phyloP scores from a whole-genome alignment of 2,797 vertebrate genomes.

The Clarias laeviceps region DNA sequence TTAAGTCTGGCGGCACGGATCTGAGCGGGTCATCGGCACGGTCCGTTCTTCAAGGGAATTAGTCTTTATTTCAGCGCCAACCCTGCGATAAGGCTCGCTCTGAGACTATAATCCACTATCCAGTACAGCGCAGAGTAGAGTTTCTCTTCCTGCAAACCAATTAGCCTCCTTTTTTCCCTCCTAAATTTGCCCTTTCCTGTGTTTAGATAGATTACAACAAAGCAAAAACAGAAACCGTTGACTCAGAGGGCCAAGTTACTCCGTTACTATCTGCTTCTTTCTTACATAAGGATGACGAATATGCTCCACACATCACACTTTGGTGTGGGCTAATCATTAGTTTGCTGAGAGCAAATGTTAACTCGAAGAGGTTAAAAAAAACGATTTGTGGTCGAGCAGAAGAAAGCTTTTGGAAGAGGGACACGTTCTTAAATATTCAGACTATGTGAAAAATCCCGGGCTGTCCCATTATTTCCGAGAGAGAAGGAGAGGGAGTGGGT shows the following conservation, averaged over 20 bases:
- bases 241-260: constrained; percentile 48
- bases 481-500: constrained; percentile 20
- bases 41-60: constrained; percentile 28
- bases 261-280: constrained; percentile 48
- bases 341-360: neutral
- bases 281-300: constrained; percentile 28
- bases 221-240: neutral
- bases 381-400: neutral
- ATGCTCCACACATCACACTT: neutral
- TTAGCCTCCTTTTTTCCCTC: constrained; percentile 36
- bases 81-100: constrained; percentile 17
- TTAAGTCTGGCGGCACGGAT: constrained; percentile 1
- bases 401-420: neutral
- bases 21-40: constrained; percentile 8
- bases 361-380: neutral
- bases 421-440: constrained; percentile 9
- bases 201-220: constrained; percentile 61
- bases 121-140: constrained; percentile 22
- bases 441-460: constrained; percentile 59
- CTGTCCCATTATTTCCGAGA: constrained; percentile 34
- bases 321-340: neutral
- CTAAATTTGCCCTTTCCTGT: constrained; percentile 69
- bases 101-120: constrained; percentile 38
- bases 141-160: constrained; percentile 54
- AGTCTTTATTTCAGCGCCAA: constrained; percentile 32